Conservation (phyloP, 2,113 vertebrate species). For the Platycercus adscitus region DNA sequence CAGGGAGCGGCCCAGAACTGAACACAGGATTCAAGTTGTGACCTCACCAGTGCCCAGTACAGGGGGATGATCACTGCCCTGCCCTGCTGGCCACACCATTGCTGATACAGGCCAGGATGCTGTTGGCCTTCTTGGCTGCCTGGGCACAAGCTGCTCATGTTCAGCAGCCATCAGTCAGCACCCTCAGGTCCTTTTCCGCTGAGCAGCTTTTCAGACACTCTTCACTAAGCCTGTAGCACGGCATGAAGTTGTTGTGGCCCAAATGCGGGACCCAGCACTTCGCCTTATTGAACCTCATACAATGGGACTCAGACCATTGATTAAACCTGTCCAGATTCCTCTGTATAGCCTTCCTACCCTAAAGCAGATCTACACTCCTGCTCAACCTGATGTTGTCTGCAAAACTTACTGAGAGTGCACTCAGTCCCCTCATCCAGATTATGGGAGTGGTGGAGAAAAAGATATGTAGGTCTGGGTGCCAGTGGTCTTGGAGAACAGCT, state of each 20-base stretch:
- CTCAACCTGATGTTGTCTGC: background rate
- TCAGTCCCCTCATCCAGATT: background rate
- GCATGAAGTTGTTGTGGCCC: background rate
- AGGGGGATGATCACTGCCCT: too few species aligned
- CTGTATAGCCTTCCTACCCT: background rate
- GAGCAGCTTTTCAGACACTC: background rate
- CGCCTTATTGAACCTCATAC: background rate
- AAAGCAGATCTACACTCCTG: background rate
- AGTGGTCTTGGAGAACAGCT: background rate
- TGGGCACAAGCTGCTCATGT: background rate
- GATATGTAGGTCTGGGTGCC: background rate
- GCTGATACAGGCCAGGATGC: too few species aligned
- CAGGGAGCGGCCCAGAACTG: background rate
- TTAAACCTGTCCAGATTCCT: background rate
- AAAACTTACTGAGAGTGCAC: background rate
- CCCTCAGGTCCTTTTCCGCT: accelerated
- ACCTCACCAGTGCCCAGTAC: too few species aligned
- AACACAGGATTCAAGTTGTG: background rate
- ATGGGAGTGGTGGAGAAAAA: background rate
- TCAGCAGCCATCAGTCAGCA: background rate
- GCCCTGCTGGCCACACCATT: too few species aligned
- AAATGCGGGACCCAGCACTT: background rate
- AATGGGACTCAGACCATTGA: accelerated
- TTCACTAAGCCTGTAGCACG: background rate
- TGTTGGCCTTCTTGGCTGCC: too few species aligned